phyloP scores from a whole-genome alignment of 2,113 vertebrate genomes.

The Protobothrops flavoviridis region DNA sequence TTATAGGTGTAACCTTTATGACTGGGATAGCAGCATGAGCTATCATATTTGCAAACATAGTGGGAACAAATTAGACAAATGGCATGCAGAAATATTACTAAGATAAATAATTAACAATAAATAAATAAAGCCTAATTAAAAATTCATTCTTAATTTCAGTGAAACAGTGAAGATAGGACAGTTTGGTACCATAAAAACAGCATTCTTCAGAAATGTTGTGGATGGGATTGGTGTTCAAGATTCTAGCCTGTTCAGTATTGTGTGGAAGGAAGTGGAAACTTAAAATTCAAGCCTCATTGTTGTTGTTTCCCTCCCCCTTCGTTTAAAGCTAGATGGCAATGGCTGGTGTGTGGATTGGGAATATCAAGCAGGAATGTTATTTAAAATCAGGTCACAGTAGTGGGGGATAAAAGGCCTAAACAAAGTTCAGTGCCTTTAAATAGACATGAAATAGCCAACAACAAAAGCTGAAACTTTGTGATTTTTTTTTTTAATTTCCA shows the following conservation, averaged over 20 bases:
- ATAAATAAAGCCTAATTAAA: neutral
- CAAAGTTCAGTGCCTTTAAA: neutral
- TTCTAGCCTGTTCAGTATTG: neutral
- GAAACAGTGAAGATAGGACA: neutral
- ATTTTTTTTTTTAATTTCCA: neutral
- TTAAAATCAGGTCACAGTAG: neutral
- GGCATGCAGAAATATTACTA: neutral
- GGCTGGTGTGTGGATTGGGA: neutral
- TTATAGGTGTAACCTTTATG: neutral
- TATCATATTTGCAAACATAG: conserved; percentile 1
- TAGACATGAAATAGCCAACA: neutral
- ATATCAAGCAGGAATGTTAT: neutral
- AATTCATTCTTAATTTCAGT: neutral
- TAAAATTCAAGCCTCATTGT: neutral
- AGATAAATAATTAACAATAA: neutral
- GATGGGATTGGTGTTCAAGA: neutral
- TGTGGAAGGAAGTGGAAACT: neutral
- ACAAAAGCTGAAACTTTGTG: neutral
- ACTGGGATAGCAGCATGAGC: neutral
- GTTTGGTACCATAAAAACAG: neutral
- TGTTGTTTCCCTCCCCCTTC: neutral
- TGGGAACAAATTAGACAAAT: neutral
- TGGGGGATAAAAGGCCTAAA: neutral
- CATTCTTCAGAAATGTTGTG: neutral
- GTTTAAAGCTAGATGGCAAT: neutral